These are phyloP conservation scores for Clunio marinus DNA, from an alignment of 2,888 invertebrate species.

Conservation along the genomic window DNA sequence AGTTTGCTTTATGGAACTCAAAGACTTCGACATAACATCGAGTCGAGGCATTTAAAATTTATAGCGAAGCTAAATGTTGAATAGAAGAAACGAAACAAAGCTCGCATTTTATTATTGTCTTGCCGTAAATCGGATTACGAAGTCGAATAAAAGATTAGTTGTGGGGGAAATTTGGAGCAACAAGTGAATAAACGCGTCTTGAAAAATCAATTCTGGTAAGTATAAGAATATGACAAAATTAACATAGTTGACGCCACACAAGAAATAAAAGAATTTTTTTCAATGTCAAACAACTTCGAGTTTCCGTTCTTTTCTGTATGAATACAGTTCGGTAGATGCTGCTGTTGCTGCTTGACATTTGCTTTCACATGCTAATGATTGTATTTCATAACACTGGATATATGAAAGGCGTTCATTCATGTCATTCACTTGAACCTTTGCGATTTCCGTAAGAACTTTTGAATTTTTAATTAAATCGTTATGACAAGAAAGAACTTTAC, in stretches of 20 bases:
- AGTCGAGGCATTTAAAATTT: neutral
- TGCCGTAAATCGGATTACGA: conserved; percentile 19
- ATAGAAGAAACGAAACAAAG: conserved; percentile 1
- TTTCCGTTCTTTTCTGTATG: neutral
- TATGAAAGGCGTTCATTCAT: no score
- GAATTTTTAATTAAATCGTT: no score
- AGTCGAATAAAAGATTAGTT: neutral
- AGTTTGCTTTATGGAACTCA: conserved; percentile 4
- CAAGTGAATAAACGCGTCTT: neutral
- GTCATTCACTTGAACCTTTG: no score
- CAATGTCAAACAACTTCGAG: neutral
- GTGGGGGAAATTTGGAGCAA: conserved; percentile 7
- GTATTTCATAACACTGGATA: no score
- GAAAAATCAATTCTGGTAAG: neutral
- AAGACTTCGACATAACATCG: neutral
- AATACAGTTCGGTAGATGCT: no score
- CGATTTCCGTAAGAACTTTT: no score
- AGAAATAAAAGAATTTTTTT: neutral
- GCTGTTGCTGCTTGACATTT: no score
- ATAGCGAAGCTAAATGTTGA: neutral
- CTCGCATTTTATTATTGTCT: conserved; percentile 17
- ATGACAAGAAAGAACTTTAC: no score
- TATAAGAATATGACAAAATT: neutral
- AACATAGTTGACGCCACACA: conserved; percentile 10
- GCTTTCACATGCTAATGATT: no score